phyloP scores from a whole-genome alignment of 2,888 invertebrate genomes.

The Temnothorax unifasciatus region DNA sequence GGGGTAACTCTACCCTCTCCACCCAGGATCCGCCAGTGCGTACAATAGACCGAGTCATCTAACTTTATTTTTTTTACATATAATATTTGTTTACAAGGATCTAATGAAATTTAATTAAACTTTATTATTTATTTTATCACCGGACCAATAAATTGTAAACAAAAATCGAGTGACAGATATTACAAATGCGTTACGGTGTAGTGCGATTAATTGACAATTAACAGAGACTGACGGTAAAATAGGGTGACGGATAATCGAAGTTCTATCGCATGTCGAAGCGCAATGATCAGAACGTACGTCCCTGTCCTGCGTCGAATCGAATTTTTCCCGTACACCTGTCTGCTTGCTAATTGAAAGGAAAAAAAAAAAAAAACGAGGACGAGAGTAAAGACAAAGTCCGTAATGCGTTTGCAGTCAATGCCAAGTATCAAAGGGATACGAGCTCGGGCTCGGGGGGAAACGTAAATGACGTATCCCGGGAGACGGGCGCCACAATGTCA shows the following conservation, averaged over 20 bases:
- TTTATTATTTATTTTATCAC: background rate
- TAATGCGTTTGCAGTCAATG: conserved; percentile 42
- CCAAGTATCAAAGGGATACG: conserved; percentile 31
- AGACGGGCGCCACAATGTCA: conserved; percentile 29
- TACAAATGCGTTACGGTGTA: background rate
- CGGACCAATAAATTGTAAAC: background rate
- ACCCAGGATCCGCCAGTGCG: too few relatives aligned
- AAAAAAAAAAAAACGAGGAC: background rate
- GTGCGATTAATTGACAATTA: background rate
- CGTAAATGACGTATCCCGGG: conserved; percentile 37
- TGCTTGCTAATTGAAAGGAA: conserved; percentile 12
- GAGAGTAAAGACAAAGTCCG: conserved; percentile 4
- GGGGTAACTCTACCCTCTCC: too few relatives aligned
- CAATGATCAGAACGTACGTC: background rate
- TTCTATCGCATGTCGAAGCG: background rate
- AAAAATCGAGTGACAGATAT: background rate
- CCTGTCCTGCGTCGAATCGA: conserved; percentile 2
- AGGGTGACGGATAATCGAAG: background rate
- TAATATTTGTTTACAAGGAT: background rate
- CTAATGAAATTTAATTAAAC: background rate
- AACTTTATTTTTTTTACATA: background rate
- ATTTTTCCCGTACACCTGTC: background rate
- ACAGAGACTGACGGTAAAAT: background rate
- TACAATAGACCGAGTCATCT: background rate
- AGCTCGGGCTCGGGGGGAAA: conserved; percentile 30